Conservation (phyloP, 2,113 vertebrate genomes). For the Rhinoptilus africanus region DNA sequence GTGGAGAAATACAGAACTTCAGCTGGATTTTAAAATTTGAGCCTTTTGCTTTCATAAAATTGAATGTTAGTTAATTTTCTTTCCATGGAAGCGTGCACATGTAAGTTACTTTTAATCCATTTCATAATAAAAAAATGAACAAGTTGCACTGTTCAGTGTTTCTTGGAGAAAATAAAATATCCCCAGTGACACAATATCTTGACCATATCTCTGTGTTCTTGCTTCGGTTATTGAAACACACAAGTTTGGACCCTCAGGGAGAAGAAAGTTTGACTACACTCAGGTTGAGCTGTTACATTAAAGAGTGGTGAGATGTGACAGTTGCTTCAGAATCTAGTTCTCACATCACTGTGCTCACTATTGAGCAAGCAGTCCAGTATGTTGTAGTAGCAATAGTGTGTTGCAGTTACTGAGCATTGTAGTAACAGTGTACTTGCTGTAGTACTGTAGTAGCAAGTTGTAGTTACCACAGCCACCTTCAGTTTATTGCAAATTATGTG, state of each 20-base stretch:
- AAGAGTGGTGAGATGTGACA: not conserved
- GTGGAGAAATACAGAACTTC: not conserved
- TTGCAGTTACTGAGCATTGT: not conserved
- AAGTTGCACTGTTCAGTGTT: not conserved
- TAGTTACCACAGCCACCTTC: not conserved
- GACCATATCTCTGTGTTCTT: not conserved
- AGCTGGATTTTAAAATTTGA: not conserved
- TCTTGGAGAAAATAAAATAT: not conserved
- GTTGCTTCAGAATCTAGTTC: not conserved
- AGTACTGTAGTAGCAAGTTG: not conserved
- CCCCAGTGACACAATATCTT: not conserved
- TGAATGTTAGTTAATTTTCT: not conserved
- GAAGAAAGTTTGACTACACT: not conserved
- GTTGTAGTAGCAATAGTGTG: not conserved
- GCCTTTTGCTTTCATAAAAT: not conserved
- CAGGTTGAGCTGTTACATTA: not conserved
- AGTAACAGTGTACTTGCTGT: not conserved
- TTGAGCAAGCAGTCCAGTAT: not conserved
- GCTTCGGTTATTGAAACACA: not conserved
- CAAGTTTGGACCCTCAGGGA: not conserved
- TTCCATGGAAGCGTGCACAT: not conserved
- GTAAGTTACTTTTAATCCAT: rapidly evolving
- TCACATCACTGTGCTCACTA: not conserved
- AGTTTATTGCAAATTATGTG: not conserved
- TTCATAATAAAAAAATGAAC: not conserved